A percentile compares a stretch with the other conserved stretches of the same genome.
These are phyloP conservation scores for Pocillopora damicornis DNA, from an alignment of 64 coral and sea anemone species.

Conservation along the genomic window DNA sequence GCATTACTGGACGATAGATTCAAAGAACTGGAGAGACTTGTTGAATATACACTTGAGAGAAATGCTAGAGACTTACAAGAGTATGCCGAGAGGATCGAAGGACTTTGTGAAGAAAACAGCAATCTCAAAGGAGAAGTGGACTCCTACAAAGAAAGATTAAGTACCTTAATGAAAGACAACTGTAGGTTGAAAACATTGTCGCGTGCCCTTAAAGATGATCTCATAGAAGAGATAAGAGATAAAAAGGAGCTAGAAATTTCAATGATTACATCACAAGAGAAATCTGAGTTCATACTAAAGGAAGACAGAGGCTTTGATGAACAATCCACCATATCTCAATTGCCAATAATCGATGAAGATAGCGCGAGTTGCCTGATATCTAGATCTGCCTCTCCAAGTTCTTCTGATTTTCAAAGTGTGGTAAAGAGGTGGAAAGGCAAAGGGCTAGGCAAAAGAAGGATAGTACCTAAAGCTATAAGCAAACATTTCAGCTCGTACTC, in stretches of 20 bases:
- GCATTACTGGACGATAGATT: not conserved
- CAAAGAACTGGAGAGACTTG: not conserved
- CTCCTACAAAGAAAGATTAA: not conserved
- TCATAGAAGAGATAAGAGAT: slow-evolving; percentile 11
- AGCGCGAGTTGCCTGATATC: too few relatives aligned
- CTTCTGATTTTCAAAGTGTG: not conserved
- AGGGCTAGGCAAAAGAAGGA: not conserved
- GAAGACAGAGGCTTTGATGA: slow-evolving; percentile 4
- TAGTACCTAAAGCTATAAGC: not conserved
- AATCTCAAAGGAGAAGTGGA: slow-evolving; percentile 1
- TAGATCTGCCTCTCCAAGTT: not conserved
- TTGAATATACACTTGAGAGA: not conserved
- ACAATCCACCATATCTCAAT: not conserved
- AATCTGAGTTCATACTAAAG: not conserved
- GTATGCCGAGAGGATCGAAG: not conserved
- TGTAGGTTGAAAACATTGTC: not conserved
- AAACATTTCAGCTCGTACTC: not conserved
- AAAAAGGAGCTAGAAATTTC: slow-evolving; percentile 27
- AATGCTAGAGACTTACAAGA: not conserved
- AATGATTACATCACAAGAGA: slow-evolving; percentile 7
- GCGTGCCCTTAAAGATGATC: slow-evolving; percentile 17
- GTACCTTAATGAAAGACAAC: not conserved
- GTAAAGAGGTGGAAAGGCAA: not conserved
- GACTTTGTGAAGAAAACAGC: slow-evolving; percentile 2
- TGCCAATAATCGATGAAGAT: not conserved